A percentile compares a stretch with the other conserved stretches of the same genome.
Evolutionary conservation across 2,113 vertebrate species (phyloP).

Genomic region (Microcebus ravelobensis): DNA sequence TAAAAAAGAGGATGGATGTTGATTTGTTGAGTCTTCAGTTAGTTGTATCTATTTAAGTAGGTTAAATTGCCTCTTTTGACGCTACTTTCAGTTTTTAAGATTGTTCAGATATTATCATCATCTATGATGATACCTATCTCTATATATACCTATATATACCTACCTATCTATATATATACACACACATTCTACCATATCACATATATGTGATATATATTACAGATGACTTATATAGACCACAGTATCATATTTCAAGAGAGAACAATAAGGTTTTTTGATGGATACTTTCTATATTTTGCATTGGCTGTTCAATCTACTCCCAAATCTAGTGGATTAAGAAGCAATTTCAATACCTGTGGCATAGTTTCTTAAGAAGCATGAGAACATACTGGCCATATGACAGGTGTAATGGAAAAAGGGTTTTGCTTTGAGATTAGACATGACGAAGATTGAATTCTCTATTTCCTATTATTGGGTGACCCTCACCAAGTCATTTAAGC

Average conservation of each 20-base stretch:
- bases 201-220: background rate
- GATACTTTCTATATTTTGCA: background rate
- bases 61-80: background rate
- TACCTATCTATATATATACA: too few relatives aligned
- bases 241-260: background rate
- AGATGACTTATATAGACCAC: background rate
- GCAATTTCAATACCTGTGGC: background rate
- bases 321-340: background rate
- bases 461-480: background rate
- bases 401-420: background rate
- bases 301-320: background rate
- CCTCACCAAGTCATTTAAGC: background rate
- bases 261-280: background rate
- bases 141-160: too few relatives aligned
- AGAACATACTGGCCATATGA: background rate
- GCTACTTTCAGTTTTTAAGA: background rate
- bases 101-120: background rate
- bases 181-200: background rate
- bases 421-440: slow-evolving; percentile 8
- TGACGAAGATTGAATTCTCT: background rate
- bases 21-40: background rate
- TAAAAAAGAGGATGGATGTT: background rate
- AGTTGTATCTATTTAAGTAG: background rate
- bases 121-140: too few relatives aligned
- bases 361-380: background rate